Base-by-base conservation (phyloP, 2,113 vertebrate genomes). In the Thermophis baileyi region DNA sequence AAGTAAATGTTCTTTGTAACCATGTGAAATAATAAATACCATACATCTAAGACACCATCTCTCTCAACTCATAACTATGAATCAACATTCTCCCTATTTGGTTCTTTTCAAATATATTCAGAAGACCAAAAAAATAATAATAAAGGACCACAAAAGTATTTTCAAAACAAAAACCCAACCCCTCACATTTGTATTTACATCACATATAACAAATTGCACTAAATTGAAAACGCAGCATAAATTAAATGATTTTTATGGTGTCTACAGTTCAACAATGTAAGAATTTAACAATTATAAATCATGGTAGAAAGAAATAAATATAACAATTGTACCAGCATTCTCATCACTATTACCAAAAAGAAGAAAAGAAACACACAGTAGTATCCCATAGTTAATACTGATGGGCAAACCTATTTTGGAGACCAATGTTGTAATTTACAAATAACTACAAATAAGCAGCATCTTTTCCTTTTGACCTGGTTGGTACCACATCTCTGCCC, bases 301-400 rank as follows among this genome's bases (percentile, higher is more conserved):
- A 96, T 97, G 98, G 95, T 97, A 97, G 97, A 98, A 98, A 97
- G 97, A 97, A 98, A 98, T 98, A 98, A 98, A 98, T 98, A 98
- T 97, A 97, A 95, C 93, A 96, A 96, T 96, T 98, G 97, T 98
- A 98, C 97, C 97, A 96, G 96, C 94, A 97, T 95, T 97, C 95
- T 97, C 94, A 97, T 97, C 98, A 97, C 91, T 97, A 96, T 94
- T 96, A 96, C 94, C 95, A 97, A 89, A 25, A 97, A 96, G 47
- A 94, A 97, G 96, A 97, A 20, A 49, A 46, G 11, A 20, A 35
- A 50, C 54, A 89, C 9, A 94, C 97, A 98, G 98, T 98, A 98
- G 97, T 98, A 97, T 98, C 96, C 97, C 98, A 97, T 95, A 97
- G 96, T 97, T 98, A 98, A 98, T 98, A 98, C 98, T 98, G 98